Base-by-base conservation (phyloP, 2,888 invertebrate species). In the Chloroclysta siterata region DNA sequence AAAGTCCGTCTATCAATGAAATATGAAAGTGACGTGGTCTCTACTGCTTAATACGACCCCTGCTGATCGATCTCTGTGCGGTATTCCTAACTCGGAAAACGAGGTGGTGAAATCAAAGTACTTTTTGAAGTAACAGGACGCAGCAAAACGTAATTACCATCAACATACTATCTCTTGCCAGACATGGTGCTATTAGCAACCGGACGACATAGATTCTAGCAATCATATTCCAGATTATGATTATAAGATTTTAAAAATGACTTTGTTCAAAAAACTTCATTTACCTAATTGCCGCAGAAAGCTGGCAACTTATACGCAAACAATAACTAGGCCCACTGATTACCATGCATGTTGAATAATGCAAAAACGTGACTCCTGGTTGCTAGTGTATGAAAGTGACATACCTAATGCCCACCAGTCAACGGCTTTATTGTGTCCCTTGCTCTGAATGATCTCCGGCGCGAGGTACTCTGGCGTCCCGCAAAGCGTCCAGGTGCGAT, bases 321-420 rank as follows among this genome's bases (percentile, higher is more conserved):
- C 36, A 36, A 36, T 36, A 36, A 39, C 36, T 33, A 8, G 33
- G 33, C 33, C 8, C 7, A 33, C 33, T 33, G 33, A 6, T 6
- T 33, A 33, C 8, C 7, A 33, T 39, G 3, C 36, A 39, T 39
- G 36, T 11, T 39, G 8, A 39, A 39, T 39, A 6, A 11, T 39
- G 10, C 36, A 39, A 39, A 39, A 39, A 39, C 11, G 36, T 39
- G 36, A 36, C 36, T 36, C 36, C 36, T 39, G 15, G 13, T n/a
- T 48, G 28, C 6, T 7, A 15, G 10, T 14, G 4, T 8, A 42
- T 42, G 5, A 6, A 6, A 42, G 14, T 46, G 0, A 36, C 63
- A 88, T 86, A 97, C 97, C 99, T 80, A 99, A 94, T 17, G 99
- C 99, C 99, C 99, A 99, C 98, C 99, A 99, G 85, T 99, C 99